Evolutionary conservation across 1,140 invertebrate genomes (phyloP).

Genomic region (Eulimnadia texana): DNA sequence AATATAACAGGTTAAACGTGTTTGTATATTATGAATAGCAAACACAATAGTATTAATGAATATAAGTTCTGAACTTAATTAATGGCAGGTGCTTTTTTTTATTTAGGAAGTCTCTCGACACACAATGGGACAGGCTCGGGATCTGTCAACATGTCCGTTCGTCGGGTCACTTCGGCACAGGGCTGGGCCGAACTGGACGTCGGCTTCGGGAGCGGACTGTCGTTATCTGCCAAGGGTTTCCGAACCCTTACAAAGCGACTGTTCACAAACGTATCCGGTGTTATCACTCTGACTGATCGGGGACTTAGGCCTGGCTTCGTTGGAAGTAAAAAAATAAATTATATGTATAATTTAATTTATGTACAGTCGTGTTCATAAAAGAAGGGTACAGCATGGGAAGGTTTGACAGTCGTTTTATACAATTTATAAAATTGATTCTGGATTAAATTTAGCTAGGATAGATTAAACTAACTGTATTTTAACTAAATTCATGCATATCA

Average conservation of each 20-base stretch:
- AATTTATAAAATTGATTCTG: too few relatives aligned
- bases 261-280: slow-evolving; percentile 52
- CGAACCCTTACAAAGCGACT: slow-evolving; percentile 48
- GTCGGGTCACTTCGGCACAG: slow-evolving; percentile 58
- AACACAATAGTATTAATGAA: too few relatives aligned
- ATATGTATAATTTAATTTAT: background rate
- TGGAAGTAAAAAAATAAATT: slow-evolving; percentile 43
- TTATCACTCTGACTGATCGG: slow-evolving; percentile 51
- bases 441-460: too few relatives aligned
- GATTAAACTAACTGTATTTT: too few relatives aligned
- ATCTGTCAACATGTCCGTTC: slow-evolving; percentile 52
- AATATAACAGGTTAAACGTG: too few relatives aligned
- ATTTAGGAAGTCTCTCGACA: slow-evolving; percentile 46
- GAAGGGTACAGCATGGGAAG: too few relatives aligned
- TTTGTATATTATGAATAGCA: too few relatives aligned
- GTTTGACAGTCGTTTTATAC: too few relatives aligned
- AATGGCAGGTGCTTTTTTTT: slow-evolving; percentile 4
- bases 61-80: too few relatives aligned
- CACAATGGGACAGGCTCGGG: slow-evolving; percentile 74
- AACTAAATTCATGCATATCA: too few relatives aligned
- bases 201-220: slow-evolving; percentile 61
- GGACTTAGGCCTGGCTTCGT: slow-evolving; percentile 54
- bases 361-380: slow-evolving; percentile 13
- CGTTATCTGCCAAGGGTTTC: slow-evolving; percentile 55
- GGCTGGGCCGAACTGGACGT: slow-evolving; percentile 69